Evolutionary conservation across 2,888 invertebrate genomes (phyloP).

Genomic region (Elgonia sp.): DNA sequence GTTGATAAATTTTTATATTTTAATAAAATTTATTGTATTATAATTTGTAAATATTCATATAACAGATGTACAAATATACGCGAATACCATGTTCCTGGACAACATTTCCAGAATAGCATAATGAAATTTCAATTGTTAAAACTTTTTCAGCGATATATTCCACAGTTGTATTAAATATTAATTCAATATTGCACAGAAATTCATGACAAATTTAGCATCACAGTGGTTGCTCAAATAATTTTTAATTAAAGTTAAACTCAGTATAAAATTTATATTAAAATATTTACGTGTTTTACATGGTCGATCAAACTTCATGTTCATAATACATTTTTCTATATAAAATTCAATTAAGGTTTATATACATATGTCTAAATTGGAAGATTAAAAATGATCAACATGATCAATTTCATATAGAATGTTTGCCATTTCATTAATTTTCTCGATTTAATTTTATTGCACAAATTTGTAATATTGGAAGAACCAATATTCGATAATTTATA

Average conservation of each 20-base stretch:
- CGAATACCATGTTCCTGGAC: no score
- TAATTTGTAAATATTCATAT: no score
- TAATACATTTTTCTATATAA: neutral
- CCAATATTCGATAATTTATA: neutral
- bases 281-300: neutral
- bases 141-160: no score
- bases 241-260: conserved; percentile 1
- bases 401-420: neutral
- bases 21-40: no score
- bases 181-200: no score
- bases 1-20: no score
- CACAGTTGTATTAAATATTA: no score
- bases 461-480: neutral
- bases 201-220: no score
- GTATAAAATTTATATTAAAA: neutral
- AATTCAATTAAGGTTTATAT: conserved; percentile 30
- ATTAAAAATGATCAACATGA: neutral
- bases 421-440: neutral
- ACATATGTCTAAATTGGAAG: neutral
- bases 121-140: no score
- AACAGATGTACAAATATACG: no score
- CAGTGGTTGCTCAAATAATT: no score
- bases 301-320: neutral
- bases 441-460: neutral
- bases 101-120: no score